A percentile compares a stretch with the other conserved stretches of the same genome.
These are phyloP conservation scores for Acanthurus tractus DNA, from an alignment of 2,797 vertebrate genomes.

Conservation along the genomic window DNA sequence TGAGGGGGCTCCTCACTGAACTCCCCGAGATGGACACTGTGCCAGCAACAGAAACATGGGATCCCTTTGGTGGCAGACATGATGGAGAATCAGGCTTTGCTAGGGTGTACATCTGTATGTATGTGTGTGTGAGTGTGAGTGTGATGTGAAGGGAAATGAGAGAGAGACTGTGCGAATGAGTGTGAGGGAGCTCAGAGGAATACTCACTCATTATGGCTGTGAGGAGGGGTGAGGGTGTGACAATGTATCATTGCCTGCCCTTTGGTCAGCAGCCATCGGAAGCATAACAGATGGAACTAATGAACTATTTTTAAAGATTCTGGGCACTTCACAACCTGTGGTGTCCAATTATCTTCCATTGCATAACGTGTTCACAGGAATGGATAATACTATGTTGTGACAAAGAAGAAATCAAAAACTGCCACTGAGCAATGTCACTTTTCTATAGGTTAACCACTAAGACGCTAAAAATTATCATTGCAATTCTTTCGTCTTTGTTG, in stretches of 20 bases:
- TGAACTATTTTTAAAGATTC: conserved; percentile 66
- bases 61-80: conserved; percentile 72
- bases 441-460: neutral
- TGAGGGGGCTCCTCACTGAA: conserved; percentile 55
- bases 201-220: conserved; percentile 72
- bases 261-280: conserved; percentile 79
- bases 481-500: no score
- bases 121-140: conserved; percentile 31
- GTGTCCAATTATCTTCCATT: conserved; percentile 59
- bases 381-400: conserved; percentile 26
- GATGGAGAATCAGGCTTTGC: conserved; percentile 78
- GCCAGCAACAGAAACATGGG: conserved; percentile 74
- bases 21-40: conserved; percentile 61
- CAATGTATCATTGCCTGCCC: conserved; percentile 81
- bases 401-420: conserved; percentile 36
- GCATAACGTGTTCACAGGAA: conserved; percentile 28
- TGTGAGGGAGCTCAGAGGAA: conserved; percentile 71
- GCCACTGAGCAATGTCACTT: neutral
- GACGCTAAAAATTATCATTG: no score
- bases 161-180: neutral
- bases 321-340: conserved; percentile 53
- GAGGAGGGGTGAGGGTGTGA: conserved; percentile 72
- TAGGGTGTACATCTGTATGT: conserved; percentile 38
- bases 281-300: conserved; percentile 72
- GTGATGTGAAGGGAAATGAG: conserved; percentile 1